Evolutionary conservation across 2,888 invertebrate species (phyloP), one percentile per base, ranked within the genome.

Genomic region (Mamestra brassicae): DNA sequence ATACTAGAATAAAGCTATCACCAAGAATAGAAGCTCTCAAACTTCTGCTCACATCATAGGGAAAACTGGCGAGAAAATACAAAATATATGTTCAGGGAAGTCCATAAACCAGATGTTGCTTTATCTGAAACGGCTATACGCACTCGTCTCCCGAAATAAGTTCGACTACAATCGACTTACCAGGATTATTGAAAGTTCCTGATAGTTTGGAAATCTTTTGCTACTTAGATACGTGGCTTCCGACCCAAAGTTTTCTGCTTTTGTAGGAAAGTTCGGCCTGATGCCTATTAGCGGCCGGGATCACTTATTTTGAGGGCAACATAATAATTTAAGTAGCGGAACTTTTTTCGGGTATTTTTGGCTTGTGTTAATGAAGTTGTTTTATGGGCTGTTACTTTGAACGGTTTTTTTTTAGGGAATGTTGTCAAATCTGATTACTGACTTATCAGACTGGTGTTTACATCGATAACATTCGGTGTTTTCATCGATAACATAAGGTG

Each of bases 191-290:
- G 92, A 89, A 92, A 94, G 92, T 94, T 94, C 86, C 88, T 86
- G 89, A 92, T 94, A 95, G 94, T 95, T 93, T 71, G 88, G 83
- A 85, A 94, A 94, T 95, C 93, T 94, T 94, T 92, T 85, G 85
- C 89, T 84, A 89, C 89, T 93, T 90, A 83, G 90, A 92, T 93
- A 93, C 92, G 94, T 94, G 93, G 92, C 89, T 93, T 90, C 89
- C 82, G 85, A 88, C 72, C 71, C 89, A 90, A 94, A 90, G 91
- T 94, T 92, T 87, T 89, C 85, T 90, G 88, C 89, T 92, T 90
- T 88, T 86, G 84, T 88, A 85, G 71, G 78, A 89, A 93, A 93
- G 89, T 93, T 92, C 61, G 83, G 80, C 84, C 81, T 87, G 87
- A 90, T 89, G 89, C 84, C 89, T 93, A 91, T 92, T 92, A 90